Percentiles rank a stretch among this genome's conserved stretches.
Evolutionary conservation across 2,888 invertebrate genomes (phyloP).

Genomic region (Aporophyla lueneburgensis): DNA sequence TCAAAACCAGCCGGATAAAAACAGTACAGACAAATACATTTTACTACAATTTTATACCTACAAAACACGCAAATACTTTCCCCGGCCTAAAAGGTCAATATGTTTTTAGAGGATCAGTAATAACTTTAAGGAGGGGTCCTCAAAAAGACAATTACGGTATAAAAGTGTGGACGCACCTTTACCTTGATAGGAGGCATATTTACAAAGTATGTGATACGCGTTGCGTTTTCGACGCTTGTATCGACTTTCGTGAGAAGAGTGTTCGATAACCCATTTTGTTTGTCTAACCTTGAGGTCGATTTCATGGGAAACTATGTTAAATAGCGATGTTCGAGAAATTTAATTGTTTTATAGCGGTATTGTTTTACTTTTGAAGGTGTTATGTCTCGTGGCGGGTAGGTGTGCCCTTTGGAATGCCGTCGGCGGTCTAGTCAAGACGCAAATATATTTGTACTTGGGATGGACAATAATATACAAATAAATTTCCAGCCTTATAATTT

Average conservation of each 20-base stretch:
- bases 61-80: too few species aligned
- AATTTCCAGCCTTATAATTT: too few species aligned
- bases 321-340: constrained; percentile 58
- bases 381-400: not conserved
- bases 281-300: constrained; percentile 69
- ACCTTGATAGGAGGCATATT: constrained; percentile 45
- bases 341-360: constrained; percentile 61
- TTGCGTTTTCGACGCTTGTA: constrained; percentile 49
- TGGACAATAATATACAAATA: too few species aligned
- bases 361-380: constrained; percentile 49
- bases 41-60: too few species aligned
- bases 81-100: too few species aligned
- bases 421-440: not conserved
- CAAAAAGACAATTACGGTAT: not conserved
- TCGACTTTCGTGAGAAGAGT: constrained; percentile 65
- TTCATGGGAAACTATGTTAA: constrained; percentile 75
- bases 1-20: too few species aligned
- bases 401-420: not conserved
- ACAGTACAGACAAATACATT: too few species aligned
- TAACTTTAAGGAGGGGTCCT: too few species aligned
- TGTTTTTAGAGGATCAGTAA: not conserved
- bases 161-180: constrained; percentile 8
- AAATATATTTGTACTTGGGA: too few species aligned
- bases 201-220: constrained; percentile 44
- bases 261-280: constrained; percentile 65